These are phyloP conservation scores for Loris lydekkerianus DNA, from an alignment of 2,797 vertebrate genomes.

Conservation along the genomic window DNA sequence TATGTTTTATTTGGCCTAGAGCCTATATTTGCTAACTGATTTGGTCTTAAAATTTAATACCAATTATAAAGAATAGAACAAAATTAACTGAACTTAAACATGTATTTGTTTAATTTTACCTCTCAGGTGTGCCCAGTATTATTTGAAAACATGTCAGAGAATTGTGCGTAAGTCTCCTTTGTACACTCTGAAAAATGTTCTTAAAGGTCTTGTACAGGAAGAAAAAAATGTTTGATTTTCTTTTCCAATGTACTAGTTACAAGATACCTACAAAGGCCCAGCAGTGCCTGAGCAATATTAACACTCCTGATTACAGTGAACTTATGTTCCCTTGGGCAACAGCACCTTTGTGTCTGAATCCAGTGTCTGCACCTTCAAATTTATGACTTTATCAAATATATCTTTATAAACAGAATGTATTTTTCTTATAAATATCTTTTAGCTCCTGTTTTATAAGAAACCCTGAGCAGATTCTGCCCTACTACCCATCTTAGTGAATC, in stretches of 20 bases:
- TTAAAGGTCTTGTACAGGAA: background rate
- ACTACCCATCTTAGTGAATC: background rate
- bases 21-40: background rate
- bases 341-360: background rate
- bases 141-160: background rate
- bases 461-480: background rate
- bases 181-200: background rate
- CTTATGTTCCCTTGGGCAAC: fast-evolving
- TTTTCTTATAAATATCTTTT: background rate
- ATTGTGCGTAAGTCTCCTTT: background rate
- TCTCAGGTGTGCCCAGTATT: background rate
- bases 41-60: background rate
- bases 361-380: background rate
- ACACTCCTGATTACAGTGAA: background rate
- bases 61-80: conserved; percentile 23
- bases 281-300: background rate
- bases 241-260: background rate
- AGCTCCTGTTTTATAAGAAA: background rate
- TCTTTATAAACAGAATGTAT: background rate
- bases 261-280: background rate
- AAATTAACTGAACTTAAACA: background rate
- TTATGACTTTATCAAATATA: background rate
- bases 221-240: background rate
- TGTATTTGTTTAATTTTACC: conserved; percentile 6
- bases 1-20: background rate